Evolutionary conservation across 1,140 invertebrate genomes (phyloP).

Genomic region (Trichoplusia ni): DNA sequence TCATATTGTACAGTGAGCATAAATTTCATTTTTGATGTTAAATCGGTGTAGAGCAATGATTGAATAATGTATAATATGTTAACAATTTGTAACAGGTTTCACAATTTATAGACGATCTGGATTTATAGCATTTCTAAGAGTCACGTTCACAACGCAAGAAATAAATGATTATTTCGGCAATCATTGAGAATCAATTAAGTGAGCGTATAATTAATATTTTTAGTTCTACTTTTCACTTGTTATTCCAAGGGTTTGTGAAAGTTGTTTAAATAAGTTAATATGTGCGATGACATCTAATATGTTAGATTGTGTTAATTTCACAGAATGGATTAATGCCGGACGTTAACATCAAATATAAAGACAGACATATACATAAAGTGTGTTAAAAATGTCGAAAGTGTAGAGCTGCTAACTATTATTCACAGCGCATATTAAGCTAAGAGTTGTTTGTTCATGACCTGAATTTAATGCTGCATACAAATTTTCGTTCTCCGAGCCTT

Average conservation of each 20-base stretch:
- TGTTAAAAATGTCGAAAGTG: not conserved
- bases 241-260: no score
- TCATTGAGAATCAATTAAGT: not conserved
- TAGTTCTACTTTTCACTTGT: not conserved
- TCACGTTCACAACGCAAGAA: not conserved
- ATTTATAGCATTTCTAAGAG: not conserved
- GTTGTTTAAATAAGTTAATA: no score
- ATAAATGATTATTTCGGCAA: constrained; percentile 1
- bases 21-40: not conserved
- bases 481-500: constrained; percentile 52
- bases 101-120: not conserved
- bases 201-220: not conserved
- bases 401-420: constrained; percentile 31
- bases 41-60: not conserved
- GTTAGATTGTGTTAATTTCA: not conserved
- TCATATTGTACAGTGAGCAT: no score
- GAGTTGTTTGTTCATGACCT: constrained; percentile 68
- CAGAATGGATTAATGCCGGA: not conserved
- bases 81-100: not conserved
- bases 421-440: constrained; percentile 60
- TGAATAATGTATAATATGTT: not conserved
- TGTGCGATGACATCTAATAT: no score
- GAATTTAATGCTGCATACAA: constrained; percentile 64
- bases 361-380: no score
- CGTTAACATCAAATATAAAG: not conserved